Evolutionary conservation across 2,888 invertebrate genomes (phyloP).

Genomic region (Epinotia bilunana): DNA sequence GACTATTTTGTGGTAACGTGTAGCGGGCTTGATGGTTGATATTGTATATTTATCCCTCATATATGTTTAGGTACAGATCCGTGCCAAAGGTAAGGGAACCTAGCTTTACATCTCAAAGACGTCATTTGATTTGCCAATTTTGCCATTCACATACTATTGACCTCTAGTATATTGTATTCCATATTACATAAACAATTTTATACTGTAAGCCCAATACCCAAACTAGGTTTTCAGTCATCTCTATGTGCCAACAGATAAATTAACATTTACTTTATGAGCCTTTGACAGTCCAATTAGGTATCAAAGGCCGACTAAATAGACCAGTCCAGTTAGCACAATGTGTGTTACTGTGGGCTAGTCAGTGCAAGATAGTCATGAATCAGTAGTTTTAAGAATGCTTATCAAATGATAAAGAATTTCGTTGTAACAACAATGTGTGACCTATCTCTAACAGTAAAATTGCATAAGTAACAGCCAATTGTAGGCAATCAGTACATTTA

Average conservation of each 20-base stretch:
- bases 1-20: too few species aligned
- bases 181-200: not conserved
- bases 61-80: too few species aligned
- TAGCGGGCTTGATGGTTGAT: too few species aligned
- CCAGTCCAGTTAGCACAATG: not conserved
- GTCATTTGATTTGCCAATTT: too few species aligned
- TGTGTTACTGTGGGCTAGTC: not conserved
- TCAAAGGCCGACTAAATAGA: slow-evolving; percentile 1
- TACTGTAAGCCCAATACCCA: not conserved
- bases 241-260: not conserved
- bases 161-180: not conserved
- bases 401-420: slow-evolving; percentile 27
- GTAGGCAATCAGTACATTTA: slow-evolving; percentile 16
- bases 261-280: slow-evolving; percentile 10
- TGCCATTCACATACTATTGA: too few species aligned
- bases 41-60: too few species aligned
- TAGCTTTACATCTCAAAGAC: too few species aligned
- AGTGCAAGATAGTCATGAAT: slow-evolving; percentile 7
- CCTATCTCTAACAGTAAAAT: not conserved
- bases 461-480: slow-evolving; percentile 6
- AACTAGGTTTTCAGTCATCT: not conserved
- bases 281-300: slow-evolving; percentile 7
- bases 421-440: not conserved
- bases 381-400: slow-evolving; percentile 22
- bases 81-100: too few species aligned